Evolutionary conservation across 2,113 vertebrate species (phyloP).

Genomic region (Eubucco bourcierii): DNA sequence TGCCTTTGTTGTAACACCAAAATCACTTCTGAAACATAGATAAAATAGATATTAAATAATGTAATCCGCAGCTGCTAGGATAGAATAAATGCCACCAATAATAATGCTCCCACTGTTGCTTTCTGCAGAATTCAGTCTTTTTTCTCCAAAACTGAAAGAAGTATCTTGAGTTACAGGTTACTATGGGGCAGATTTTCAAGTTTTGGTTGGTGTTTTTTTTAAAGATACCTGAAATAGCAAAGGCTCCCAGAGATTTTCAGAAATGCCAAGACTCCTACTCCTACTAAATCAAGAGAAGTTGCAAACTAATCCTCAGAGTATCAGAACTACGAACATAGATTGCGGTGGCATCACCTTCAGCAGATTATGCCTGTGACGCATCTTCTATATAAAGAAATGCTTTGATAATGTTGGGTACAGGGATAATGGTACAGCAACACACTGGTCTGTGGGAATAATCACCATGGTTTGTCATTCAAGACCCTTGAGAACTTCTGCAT

Average conservation of each 20-base stretch:
- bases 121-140: background rate
- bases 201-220: background rate
- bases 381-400: background rate
- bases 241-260: background rate
- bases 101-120: background rate
- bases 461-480: background rate
- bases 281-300: background rate
- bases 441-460: background rate
- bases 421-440: background rate
- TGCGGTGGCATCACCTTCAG: background rate
- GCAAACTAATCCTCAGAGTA: background rate
- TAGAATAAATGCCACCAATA: constrained; percentile 28
- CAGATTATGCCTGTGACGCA: background rate
- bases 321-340: background rate
- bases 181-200: background rate
- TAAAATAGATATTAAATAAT: constrained; percentile 69
- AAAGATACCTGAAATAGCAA: background rate
- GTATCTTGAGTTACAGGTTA: background rate
- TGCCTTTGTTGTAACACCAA: constrained; percentile 53
- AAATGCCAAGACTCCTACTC: background rate
- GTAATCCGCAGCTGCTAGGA: constrained; percentile 27
- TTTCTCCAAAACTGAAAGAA: background rate
- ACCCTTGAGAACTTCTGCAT: background rate
- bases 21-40: constrained; percentile 59
- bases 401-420: background rate